These are phyloP conservation scores for Cyanoderma ruficeps DNA, from an alignment of 2,113 vertebrate species.

Conservation along the genomic window DNA sequence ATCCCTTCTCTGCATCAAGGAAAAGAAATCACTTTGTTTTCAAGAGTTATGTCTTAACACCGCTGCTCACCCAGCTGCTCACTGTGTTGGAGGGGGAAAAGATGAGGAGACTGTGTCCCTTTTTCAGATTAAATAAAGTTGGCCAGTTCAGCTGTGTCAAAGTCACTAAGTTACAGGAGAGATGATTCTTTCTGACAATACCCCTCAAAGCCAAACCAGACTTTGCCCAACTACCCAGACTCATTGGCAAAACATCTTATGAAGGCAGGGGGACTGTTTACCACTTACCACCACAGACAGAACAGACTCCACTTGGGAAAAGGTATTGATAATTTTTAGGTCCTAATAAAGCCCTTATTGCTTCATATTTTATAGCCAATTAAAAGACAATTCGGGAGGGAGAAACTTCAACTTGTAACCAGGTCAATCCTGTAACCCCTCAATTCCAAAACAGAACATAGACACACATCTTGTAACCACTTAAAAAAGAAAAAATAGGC, in stretches of 20 bases:
- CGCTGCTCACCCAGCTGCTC: background rate
- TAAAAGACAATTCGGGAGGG: background rate
- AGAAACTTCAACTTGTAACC: background rate
- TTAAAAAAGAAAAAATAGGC: background rate
- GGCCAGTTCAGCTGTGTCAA: background rate
- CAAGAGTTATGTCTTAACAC: too few species aligned
- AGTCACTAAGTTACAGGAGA: background rate
- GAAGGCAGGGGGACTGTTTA: background rate
- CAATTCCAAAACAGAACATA: background rate
- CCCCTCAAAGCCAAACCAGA: background rate
- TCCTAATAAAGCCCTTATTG: background rate
- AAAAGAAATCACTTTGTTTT: background rate
- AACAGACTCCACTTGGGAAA: background rate
- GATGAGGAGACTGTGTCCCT: background rate
- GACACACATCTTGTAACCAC: accelerated
- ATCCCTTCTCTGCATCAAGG: background rate
- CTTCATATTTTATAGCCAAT: background rate
- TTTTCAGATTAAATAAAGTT: background rate
- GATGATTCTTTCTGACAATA: background rate
- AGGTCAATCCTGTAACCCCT: accelerated
- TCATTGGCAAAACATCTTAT: background rate
- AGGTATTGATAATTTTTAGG: background rate
- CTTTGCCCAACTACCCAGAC: accelerated
- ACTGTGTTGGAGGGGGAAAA: accelerated
- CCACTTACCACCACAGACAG: background rate